Evolutionary conservation across 2,888 invertebrate genomes (phyloP), one percentile per base, ranked within the genome.

Genomic region (Dryococelus australis): DNA sequence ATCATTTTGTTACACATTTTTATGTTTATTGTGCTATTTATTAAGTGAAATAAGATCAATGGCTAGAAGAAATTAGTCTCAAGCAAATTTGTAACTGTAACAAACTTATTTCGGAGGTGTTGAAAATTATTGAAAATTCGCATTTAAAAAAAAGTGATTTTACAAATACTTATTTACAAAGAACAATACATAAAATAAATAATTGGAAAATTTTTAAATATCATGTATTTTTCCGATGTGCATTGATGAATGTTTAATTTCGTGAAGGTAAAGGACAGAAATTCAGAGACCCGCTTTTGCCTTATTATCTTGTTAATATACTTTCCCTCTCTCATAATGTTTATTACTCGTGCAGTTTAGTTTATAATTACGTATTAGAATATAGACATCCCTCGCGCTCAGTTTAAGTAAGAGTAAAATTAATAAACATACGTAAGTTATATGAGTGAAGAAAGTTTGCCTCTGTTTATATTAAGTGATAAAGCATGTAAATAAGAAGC

Each of bases 321-420:
- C n/a, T 10, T 65, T 5, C 65, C 65, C 16, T 65, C 24, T 13
- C 65, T n/a, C 16, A 16, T 65, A 65, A n/a, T 24, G 24, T 65
- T 65, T 65, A 65, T 65, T 65, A 65, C 65, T 16, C 65, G 65
- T n/a, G 16, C 65, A 65, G 20, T 65, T 65, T 65, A 65, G 65
- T 65, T 65, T 65, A 65, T n/a, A 65, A 16, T 65, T 65, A 65
- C n/a, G 65, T 65, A n/a, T 65, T 65, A 65, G 65, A 65, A 65
- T 65, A 65, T 65, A n/a, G 65, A 24, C 65, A 65, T 65, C 16
- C 65, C 65, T 65, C n/a, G 65, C 65, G 65, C n/a, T 24, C 65
- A n/a, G 65, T n/a, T 65, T 10, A 65, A 65, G 65, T 65, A 24
- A 16, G 65, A 65, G 20, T 24, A n/a, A n/a, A 65, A 65, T 16